Evolutionary conservation across 2,888 invertebrate species (phyloP), one percentile per base, ranked within the genome.

Genomic region (Patella depressa): DNA sequence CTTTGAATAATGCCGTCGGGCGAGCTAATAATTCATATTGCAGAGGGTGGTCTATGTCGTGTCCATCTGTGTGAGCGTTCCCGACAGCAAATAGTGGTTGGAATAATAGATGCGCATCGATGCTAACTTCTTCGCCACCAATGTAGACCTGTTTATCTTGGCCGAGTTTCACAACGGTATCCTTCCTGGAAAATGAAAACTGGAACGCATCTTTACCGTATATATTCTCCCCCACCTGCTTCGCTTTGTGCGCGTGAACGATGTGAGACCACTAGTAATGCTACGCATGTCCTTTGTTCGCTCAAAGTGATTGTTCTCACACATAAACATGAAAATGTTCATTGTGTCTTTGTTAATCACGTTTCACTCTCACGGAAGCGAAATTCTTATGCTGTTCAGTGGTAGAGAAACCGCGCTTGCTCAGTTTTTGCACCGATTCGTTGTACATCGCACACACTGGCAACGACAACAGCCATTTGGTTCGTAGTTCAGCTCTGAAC

Each of bases 401-500:
- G 7, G 75, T 76, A 24, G 45, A 53, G 65, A 65, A 79, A 9
- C n/a, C 19, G 9, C 15, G 19, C n/a, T 54, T 73, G 54, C 73
- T 78, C 11, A 79, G 72, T 17, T 78, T 72, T 55, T 82, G 82
- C 83, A 84, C 81, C 1, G 78, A 80, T 59, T 76, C 17, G 74
- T 80, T 82, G 4, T 80, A 69, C 11, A 80, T 75, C 14, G 83
- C 75, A 71, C 78, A 79, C 12, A 80, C 77, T 59, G 83, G 85
- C 80, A 82, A 78, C 1, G 84, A 80, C 14, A 83, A 69, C 12
- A 83, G n/a, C n/a, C n/a, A n/a, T n/a, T n/a, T n/a, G n/a, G n/a
- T n/a, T n/a, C n/a, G n/a, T n/a, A n/a, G n/a, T n/a, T n/a, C n/a
- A n/a, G n/a, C n/a, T n/a, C n/a, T n/a, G n/a, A n/a, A n/a, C n/a